Evolutionary conservation across 2,113 vertebrate species (phyloP).

Genomic region (Apteryx owenii): DNA sequence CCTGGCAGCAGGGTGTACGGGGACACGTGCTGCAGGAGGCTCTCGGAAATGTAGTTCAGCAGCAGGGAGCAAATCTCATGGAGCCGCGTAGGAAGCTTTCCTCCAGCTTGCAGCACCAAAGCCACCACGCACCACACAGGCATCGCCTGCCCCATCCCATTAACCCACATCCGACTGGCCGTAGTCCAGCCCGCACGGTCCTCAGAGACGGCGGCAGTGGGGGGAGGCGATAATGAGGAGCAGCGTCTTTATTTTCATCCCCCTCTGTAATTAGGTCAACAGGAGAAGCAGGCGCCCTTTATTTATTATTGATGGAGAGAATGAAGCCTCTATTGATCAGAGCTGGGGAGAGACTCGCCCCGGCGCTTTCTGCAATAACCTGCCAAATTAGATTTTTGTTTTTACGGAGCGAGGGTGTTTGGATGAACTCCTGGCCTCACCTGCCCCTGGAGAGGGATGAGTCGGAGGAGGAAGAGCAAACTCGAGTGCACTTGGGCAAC

Average conservation of each 20-base stretch:
- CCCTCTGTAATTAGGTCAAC: background rate
- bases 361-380: background rate
- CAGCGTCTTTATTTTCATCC: background rate
- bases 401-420: background rate
- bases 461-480: background rate
- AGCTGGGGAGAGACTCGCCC: background rate
- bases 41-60: too few relatives aligned
- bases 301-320: background rate
- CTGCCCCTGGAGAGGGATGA: background rate
- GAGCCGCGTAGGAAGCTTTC: too few relatives aligned
- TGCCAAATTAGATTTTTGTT: background rate
- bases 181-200: fast-evolving
- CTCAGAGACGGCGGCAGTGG: background rate
- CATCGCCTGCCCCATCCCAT: too few relatives aligned
- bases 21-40: background rate
- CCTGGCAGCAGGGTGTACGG: too few relatives aligned
- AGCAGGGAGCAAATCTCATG: background rate
- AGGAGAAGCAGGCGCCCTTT: background rate
- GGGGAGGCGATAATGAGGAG: background rate
- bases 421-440: background rate
- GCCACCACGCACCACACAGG: too few relatives aligned
- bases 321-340: background rate
- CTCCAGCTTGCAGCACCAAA: background rate
- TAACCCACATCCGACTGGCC: background rate
- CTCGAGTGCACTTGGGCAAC: fast-evolving